Evolutionary conservation across 23 tunicate species (phyloP).

Genomic region (Halocynthia roretzi): DNA sequence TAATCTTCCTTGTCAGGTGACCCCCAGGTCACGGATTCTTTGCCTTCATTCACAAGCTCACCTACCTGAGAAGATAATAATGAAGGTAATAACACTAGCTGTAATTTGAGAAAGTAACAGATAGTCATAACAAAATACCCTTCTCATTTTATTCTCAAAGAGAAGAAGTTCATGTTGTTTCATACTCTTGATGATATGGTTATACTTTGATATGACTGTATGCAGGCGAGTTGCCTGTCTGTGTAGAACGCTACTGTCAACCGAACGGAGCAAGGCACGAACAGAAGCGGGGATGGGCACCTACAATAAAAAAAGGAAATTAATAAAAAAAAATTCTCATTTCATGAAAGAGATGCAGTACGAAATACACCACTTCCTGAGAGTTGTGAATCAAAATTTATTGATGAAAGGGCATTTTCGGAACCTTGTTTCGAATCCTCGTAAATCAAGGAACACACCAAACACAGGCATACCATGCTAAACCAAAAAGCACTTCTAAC

Average conservation of each 20-base stretch:
- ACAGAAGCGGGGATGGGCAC: slow-evolving; percentile 72
- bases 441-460: too few relatives aligned
- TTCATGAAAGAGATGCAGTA: too few relatives aligned
- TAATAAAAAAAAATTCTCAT: too few relatives aligned
- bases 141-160: slow-evolving; percentile 66
- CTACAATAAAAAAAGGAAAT: slow-evolving; percentile 17
- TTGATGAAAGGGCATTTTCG: neutral
- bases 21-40: slow-evolving; percentile 72
- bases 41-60: slow-evolving; percentile 56
- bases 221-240: slow-evolving; percentile 53
- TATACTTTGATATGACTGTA: slow-evolving; percentile 76
- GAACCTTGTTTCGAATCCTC: neutral
- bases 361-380: too few relatives aligned
- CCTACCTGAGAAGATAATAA: slow-evolving; percentile 37
- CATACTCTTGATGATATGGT: slow-evolving; percentile 72
- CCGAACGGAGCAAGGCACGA: slow-evolving; percentile 59
- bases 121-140: slow-evolving; percentile 23
- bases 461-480: neutral
- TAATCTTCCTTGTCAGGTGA: slow-evolving; percentile 78
- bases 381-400: neutral
- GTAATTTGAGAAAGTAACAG: neutral
- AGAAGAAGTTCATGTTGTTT: slow-evolving; percentile 73
- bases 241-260: slow-evolving; percentile 58
- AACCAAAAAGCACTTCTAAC: neutral
- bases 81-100: neutral